Evolutionary conservation across 2,888 invertebrate species (phyloP).

Genomic region (Lepidonotus clava): DNA sequence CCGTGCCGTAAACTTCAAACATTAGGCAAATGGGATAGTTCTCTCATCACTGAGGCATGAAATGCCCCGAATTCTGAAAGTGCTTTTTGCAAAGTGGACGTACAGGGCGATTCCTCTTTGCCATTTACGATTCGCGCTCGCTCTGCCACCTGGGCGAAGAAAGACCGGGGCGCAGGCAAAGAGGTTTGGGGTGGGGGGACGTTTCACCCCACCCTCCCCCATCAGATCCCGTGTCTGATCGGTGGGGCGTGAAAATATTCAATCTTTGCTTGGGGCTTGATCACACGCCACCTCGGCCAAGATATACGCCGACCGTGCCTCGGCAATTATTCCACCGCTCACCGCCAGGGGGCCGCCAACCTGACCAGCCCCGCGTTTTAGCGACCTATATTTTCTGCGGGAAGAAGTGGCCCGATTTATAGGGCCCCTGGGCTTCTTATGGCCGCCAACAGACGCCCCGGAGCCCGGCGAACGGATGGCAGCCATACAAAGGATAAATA

Average conservation of each 20-base stretch:
- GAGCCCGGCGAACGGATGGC: neutral
- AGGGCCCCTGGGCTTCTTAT: conserved; percentile 12
- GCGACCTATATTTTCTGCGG: conserved; percentile 27
- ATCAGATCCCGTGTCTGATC: neutral
- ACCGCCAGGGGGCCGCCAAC: conserved; percentile 3
- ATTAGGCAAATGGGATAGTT: neutral
- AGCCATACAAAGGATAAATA: conserved; percentile 37
- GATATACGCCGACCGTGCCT: neutral
- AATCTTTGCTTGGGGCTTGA: conserved; percentile 11
- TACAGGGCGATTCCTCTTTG: neutral
- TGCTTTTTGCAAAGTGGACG: neutral
- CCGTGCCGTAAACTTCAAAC: neutral
- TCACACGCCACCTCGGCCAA: conserved; percentile 19
- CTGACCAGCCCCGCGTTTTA: conserved; percentile 14
- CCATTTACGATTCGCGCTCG: neutral
- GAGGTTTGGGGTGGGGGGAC: neutral
- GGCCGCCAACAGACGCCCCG: conserved; percentile 16
- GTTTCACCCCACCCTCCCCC: neutral
- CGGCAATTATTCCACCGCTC: neutral
- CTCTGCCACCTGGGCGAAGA: no score
- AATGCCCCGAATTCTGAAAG: conserved; percentile 6
- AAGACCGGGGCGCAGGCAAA: no score
- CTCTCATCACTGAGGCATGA: conserved; percentile 38
- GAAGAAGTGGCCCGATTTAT: conserved; percentile 25
- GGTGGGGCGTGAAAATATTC: conserved; percentile 12